These are phyloP conservation scores for Panagrolaimus sp. DNA, from an alignment of 1,140 invertebrate species.

Conservation along the genomic window DNA sequence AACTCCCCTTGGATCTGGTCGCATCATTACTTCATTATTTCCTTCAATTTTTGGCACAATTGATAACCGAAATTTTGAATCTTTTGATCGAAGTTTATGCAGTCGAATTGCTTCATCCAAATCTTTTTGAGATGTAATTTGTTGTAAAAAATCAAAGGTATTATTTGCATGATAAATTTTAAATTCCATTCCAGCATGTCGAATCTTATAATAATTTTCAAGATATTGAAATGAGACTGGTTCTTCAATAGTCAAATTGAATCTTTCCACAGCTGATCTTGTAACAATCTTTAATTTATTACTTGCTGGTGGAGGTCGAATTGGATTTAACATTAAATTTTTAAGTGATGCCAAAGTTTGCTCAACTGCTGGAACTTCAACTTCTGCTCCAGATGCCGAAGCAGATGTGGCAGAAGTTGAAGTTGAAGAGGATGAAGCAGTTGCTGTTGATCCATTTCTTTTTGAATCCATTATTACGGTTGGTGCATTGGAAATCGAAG, in stretches of 20 bases:
- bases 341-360: not conserved
- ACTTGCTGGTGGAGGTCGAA: not conserved
- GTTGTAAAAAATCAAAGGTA: conserved; percentile 5
- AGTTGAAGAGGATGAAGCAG: not conserved
- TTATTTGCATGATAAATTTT: conserved; percentile 2
- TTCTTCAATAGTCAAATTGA: not conserved
- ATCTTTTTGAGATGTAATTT: not conserved
- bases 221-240: not conserved
- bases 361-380: not conserved
- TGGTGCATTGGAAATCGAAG: not conserved
- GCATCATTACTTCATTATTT: not conserved
- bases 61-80: not conserved
- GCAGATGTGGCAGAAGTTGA: not conserved
- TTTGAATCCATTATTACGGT: not conserved
- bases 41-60: not conserved
- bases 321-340: no score
- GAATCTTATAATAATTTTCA: not conserved
- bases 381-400: not conserved
- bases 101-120: not conserved
- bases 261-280: not conserved
- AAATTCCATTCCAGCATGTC: not conserved
- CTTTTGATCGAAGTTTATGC: not conserved
- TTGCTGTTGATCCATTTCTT: not conserved
- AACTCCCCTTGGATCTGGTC: not conserved
- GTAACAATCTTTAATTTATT: not conserved